These are phyloP conservation scores for Paratilapia polleni DNA, from an alignment of 2,113 vertebrate species.

Conservation along the genomic window DNA sequence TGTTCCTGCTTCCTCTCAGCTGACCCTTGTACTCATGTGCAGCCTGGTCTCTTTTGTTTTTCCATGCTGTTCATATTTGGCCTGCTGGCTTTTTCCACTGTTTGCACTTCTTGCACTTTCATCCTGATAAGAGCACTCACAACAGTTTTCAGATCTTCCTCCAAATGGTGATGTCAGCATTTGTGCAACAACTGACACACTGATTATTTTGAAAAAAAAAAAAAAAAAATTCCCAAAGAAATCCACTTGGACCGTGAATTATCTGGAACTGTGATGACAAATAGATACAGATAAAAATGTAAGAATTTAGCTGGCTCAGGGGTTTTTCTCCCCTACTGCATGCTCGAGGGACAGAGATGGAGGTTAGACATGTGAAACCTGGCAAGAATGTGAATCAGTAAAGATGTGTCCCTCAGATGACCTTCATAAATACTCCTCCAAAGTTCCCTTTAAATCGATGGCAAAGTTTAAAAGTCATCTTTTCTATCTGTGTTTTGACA, in stretches of 20 bases:
- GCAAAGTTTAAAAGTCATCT: not conserved
- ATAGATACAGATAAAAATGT: not conserved
- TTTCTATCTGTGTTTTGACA: not conserved
- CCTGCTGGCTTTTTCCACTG: not conserved
- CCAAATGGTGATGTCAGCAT: not conserved
- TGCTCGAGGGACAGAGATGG: not conserved
- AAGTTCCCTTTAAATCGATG: not conserved
- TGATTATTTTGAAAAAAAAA: not conserved
- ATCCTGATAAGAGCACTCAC: not conserved
- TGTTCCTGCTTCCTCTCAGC: not conserved
- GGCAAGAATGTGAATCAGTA: not conserved
- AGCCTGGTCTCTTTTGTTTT: not conserved
- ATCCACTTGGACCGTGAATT: not conserved
- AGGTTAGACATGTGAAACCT: not conserved
- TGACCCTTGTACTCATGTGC: not conserved
- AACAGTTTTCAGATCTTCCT: not conserved
- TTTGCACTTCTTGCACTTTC: not conserved
- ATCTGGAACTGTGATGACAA: not conserved
- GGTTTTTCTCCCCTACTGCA: not conserved
- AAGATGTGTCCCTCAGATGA: not conserved
- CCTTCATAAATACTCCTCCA: not conserved
- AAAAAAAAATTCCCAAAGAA: too few relatives aligned
- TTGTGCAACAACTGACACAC: not conserved
- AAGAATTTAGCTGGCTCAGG: not conserved
- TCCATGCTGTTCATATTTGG: not conserved